Percentiles rank a stretch among this genome's conserved stretches.
Evolutionary conservation across 1,140 invertebrate genomes (phyloP).

Genomic region (Halictus rubicundus): DNA sequence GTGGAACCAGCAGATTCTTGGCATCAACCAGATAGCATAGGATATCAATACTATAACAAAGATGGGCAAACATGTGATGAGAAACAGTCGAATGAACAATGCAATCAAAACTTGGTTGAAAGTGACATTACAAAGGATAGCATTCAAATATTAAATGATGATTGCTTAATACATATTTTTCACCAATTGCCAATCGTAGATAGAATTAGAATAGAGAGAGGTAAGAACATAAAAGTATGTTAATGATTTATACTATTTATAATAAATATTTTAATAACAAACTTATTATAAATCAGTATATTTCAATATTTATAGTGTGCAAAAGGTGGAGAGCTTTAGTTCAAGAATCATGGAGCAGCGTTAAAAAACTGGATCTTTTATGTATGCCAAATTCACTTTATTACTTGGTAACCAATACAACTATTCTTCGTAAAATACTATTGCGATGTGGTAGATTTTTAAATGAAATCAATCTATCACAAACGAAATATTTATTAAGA

Average conservation of each 20-base stretch:
- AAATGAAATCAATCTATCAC: conserved; percentile 65
- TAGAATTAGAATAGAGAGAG: conserved; percentile 73
- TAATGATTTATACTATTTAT: too few species aligned
- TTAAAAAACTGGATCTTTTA: conserved; percentile 66
- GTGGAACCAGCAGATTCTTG: conserved; percentile 75
- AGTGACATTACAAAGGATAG: conserved; percentile 51
- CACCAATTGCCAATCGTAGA: conserved; percentile 72
- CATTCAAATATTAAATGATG: conserved; percentile 75
- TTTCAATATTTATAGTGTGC: conserved; percentile 68
- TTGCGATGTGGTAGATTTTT: conserved; percentile 73
- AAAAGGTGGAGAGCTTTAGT: conserved; percentile 72
- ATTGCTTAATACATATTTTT: conserved; percentile 76
- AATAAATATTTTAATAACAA: neutral
- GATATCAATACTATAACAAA: conserved; percentile 68
- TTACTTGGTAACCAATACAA: conserved; percentile 58
- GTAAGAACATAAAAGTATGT: conserved; percentile 47
- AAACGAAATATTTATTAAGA: conserved; percentile 42
- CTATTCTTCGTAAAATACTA: conserved; percentile 70
- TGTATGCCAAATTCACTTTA: conserved; percentile 26
- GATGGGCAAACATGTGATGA: conserved; percentile 5
- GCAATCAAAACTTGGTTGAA: conserved; percentile 41
- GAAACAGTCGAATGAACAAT: conserved; percentile 29
- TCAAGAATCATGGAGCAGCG: conserved; percentile 70
- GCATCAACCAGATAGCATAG: conserved; percentile 77
- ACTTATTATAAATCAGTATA: conserved; percentile 7